Evolutionary conservation across 2,888 invertebrate genomes (phyloP), one percentile per base, ranked within the genome.

Genomic region (Pterostichus niger): DNA sequence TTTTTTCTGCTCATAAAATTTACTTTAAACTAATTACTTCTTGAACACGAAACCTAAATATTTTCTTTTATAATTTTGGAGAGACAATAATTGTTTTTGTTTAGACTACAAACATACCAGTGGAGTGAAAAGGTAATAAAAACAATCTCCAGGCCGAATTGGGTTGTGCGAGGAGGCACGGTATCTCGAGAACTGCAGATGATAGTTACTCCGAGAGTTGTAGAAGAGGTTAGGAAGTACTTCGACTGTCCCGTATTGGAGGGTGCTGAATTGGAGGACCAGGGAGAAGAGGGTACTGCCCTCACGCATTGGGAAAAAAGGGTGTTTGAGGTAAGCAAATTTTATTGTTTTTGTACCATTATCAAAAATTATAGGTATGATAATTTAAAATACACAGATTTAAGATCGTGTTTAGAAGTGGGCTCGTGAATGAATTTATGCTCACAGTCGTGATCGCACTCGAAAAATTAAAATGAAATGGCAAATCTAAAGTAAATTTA

Each of bases 261-360:
- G 90, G 99, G 99, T 0, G 99, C 99, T 0, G 99, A 99, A 89
- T 89, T 99, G 59, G 99, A 99, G 90, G 98, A 99, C 90, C 99
- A 99, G 90, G 99, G 99, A 0, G 98, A 97, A 13, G 98, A 99
- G 86, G 99, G 99, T 0, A 99, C 99, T 0, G 96, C 97, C 0
- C 91, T 99, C 61, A 99, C 99, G 0, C 99, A 99, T 88, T 99
- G 99, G 99, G 99, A 99, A 90, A 99, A 99, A 88, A 91, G 99
- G 80, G 94, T 99, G 1, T 98, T 99, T 89, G 99, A 99, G 93
- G 98, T 98, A 87, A 89, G 88, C 40, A 40, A 40, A 24, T 24
- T 24, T 24, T 24, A 24, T n/a, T 24, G 24, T 24, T 40, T 40
- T 40, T 9, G 9, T 40, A 40, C n/a, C n/a, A n/a, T n/a, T n/a